Base-by-base conservation (phyloP, 1,140 invertebrate genomes). In the Episyrphus balteatus region DNA sequence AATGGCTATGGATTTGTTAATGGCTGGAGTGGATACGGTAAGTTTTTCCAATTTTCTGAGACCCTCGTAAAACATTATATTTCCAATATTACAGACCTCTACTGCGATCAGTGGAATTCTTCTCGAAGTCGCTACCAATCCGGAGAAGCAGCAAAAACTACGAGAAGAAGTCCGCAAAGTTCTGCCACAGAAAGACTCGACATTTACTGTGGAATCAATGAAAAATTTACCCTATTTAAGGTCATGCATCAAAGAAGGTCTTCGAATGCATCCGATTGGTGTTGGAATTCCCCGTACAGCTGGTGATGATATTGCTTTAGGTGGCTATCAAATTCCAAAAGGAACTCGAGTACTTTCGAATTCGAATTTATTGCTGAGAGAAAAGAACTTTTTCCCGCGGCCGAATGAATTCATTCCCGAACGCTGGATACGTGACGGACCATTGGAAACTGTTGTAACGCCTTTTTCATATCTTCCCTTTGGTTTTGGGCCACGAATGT, bases 111-210 rank as follows among this genome's bases (percentile, higher is more conserved):
- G 53, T 3, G 55, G 31, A 2, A 40, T 44, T 3, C 21, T 63
- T 14, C 40, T 61, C 0, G 43, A 47, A 15, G 62, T 92, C n/a
- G 80, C 86, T 1, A 75, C 75, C 44, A 84, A 89, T 69, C 73
- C 73, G 3, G 79, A 83, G 6, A 80, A 82, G 47, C 89, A 93
- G 61, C 70, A 74, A 34, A 79, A 73, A 50, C 70, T 90, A 1
- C 77, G 80, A 51, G 57, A 80, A 43, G 88, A 93, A 73, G 61
- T 93, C 1, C 60, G 69, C 39, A 60, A 58, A 2, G 69, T 75
- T 19, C 53, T 81, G n/a, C 73, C 73, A 10, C 18, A 63, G 5
- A 71, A 75, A 54, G 55, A 69, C 44, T 68, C 71, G 3, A 60
- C 68, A 5, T 62, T 84, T 8, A 80, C 75, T 12, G 64, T 65